phyloP scores from a whole-genome alignment of 2,113 vertebrate genomes.

The Coreoperca whiteheadi region DNA sequence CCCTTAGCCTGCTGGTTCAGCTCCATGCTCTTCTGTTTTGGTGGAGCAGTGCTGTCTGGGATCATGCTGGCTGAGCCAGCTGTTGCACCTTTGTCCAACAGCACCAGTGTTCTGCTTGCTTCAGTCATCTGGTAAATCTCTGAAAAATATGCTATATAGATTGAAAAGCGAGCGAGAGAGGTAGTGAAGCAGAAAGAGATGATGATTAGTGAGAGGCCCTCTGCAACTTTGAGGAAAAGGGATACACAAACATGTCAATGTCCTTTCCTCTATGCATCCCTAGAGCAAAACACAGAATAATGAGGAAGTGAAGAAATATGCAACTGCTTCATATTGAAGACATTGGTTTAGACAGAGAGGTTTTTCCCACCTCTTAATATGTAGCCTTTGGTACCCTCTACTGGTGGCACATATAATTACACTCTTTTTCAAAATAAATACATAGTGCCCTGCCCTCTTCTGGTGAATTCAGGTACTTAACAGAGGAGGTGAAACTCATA shows the following conservation, averaged over 20 bases:
- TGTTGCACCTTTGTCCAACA: constrained; percentile 89
- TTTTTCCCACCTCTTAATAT: constrained; percentile 4
- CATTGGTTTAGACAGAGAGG: neutral
- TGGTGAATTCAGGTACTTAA: constrained; percentile 36
- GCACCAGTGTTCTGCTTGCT: constrained; percentile 89
- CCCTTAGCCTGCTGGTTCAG: constrained; percentile 97
- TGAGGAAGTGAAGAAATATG: neutral
- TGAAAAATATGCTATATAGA: neutral
- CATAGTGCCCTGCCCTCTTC: constrained; percentile 61
- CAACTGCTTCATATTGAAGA: constrained; percentile 2
- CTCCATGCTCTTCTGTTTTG: constrained; percentile 97
- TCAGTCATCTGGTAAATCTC: constrained; percentile 92
- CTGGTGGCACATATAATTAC: constrained; percentile 54
- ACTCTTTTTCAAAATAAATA: neutral
- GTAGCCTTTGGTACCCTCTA: constrained; percentile 51
- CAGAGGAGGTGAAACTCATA: neutral
- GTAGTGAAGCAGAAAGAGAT: neutral
- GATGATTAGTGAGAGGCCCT: neutral
- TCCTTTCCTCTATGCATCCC: neutral
- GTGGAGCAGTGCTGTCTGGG: constrained; percentile 92
- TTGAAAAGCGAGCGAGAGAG: neutral
- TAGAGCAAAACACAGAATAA: neutral
- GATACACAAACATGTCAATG: neutral
- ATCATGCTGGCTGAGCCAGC: constrained; percentile 93
- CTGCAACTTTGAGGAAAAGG: neutral